Base-by-base conservation (phyloP, 1,140 invertebrate genomes). In the Ptiloglossa arizonensis region DNA sequence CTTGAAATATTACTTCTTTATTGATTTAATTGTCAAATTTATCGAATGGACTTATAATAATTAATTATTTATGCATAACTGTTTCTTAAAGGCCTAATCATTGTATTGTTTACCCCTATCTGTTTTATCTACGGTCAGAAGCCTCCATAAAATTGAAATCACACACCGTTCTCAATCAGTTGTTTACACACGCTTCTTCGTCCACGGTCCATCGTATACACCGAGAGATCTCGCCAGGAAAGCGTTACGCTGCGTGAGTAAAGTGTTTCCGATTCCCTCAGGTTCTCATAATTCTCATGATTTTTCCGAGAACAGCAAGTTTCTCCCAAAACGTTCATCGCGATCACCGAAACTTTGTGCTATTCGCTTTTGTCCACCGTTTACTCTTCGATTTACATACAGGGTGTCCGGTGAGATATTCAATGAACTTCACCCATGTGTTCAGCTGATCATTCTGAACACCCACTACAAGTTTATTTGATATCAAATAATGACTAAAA, bases 81-180 rank as follows among this genome's bases (percentile, higher is more conserved):
- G n/a, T n/a, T n/a, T n/a, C n/a, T n/a, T n/a, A n/a, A n/a, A n/a
- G n/a, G n/a, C n/a, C n/a, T n/a, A n/a, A n/a, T n/a, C n/a, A n/a
- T n/a, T n/a, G n/a, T n/a, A n/a, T n/a, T n/a, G n/a, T n/a, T n/a
- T n/a, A n/a, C n/a, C n/a, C n/a, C n/a, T n/a, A n/a, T n/a, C n/a
- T n/a, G n/a, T n/a, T n/a, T n/a, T n/a, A 6, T 1, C 29, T 13
- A 35, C 48, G 13, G 24, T 17, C 19, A 8, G 6, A 17, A 13
- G 11, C 5, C 8, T 29, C 69, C 24, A 62, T 17, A 19, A 67
- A 24, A 48, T 60, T 38, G 63, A 59, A 38, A 76, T 69, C 35
- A 76, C 82, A 48, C 81, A 92, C 91, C 90, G 48, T 88, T 92
- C 60, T 90, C 88, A 56, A 92, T 87, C 24, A 92, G 62, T 78